phyloP scores from a whole-genome alignment of 2,888 invertebrate species.

The Heteromyza rotundicornis region DNA sequence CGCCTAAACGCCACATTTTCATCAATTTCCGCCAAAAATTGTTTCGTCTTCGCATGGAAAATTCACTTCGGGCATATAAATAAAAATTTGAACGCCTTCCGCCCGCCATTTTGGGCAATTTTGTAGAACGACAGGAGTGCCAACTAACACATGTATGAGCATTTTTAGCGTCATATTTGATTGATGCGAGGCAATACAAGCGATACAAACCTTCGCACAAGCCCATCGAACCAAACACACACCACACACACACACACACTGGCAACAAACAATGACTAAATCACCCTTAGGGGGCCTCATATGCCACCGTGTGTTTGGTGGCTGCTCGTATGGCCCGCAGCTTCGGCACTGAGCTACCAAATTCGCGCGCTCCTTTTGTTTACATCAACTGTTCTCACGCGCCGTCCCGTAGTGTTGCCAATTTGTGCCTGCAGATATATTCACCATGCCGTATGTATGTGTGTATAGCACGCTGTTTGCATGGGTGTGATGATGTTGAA shows the following conservation, averaged over 20 bases:
- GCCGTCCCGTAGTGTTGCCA: background rate
- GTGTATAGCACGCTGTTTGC: background rate
- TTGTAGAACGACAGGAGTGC: background rate
- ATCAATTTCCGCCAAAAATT: constrained; percentile 16
- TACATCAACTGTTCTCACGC: background rate
- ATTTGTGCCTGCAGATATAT: background rate
- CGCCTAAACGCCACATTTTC: constrained; percentile 20
- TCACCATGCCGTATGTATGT: background rate
- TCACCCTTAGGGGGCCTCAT: constrained; percentile 32
- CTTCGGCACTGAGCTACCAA: background rate
- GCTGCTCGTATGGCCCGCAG: constrained; percentile 26
- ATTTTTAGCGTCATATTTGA: background rate
- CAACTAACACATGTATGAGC: background rate
- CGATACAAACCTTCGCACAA: background rate
- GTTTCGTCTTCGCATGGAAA: background rate
- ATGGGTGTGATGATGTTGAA: background rate
- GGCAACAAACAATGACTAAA: constrained; percentile 24
- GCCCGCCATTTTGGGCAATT: background rate
- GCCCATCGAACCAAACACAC: too few relatives aligned
- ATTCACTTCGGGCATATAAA: constrained; percentile 16
- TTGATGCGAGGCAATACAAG: background rate
- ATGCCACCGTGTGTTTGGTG: too few relatives aligned
- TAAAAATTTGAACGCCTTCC: constrained; percentile 12
- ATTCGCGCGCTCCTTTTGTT: constrained; percentile 7
- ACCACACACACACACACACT: constrained; percentile 5